Conservation (phyloP, 2,888 invertebrate genomes). For the Agriopis leucophaearia region DNA sequence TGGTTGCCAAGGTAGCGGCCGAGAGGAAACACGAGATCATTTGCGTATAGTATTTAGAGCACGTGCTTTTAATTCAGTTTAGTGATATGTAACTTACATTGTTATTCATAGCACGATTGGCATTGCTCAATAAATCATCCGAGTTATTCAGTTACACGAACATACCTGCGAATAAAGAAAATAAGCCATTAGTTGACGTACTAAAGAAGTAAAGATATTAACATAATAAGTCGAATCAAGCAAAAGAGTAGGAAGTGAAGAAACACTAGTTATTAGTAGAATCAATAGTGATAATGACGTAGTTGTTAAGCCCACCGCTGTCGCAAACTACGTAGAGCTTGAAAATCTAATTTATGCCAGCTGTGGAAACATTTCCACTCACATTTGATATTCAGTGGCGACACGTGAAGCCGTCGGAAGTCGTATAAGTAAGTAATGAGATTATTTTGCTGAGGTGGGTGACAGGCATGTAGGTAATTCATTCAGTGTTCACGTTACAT, state of each 20-base stretch:
- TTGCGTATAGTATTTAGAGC: conserved; percentile 28
- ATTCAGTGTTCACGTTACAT: conserved; percentile 26
- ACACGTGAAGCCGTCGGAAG: conserved; percentile 56
- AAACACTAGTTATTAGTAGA: conserved; percentile 1
- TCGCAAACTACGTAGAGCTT: conserved; percentile 24
- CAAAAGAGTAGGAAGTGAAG: neutral
- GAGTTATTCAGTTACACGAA: conserved; percentile 10
- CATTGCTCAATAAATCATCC: conserved; percentile 7
- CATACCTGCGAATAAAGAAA: conserved; percentile 33
- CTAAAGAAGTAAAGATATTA: neutral
- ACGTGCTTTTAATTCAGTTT: conserved; percentile 21
- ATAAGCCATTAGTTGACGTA: conserved; percentile 6
- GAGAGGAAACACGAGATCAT: conserved; percentile 35
- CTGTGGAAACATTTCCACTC: conserved; percentile 37
- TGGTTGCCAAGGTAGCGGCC: conserved; percentile 55
- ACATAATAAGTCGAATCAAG: neutral
- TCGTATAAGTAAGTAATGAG: conserved; percentile 58
- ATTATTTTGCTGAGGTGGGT: conserved; percentile 53
- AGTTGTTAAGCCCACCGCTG: neutral
- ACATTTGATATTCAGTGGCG: conserved; percentile 42
- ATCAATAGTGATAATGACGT: conserved; percentile 5
- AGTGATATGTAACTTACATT: conserved; percentile 29
- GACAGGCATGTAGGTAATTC: conserved; percentile 40
- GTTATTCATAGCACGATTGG: neutral
- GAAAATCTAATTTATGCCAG: conserved; percentile 49